phyloP scores from a whole-genome alignment of 2,888 invertebrate genomes.

The Tinea trinotella region DNA sequence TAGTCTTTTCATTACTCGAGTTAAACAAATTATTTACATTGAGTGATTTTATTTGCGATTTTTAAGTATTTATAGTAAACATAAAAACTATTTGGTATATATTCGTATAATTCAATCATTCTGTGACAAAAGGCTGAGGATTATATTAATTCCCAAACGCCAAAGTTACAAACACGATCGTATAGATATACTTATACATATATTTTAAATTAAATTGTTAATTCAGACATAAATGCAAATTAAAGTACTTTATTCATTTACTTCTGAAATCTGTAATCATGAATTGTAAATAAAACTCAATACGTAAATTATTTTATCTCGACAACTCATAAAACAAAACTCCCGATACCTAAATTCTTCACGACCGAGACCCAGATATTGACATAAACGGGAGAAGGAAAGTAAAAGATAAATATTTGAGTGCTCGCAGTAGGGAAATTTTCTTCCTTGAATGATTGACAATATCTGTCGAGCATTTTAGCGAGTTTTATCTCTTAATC shows the following conservation, averaged over 20 bases:
- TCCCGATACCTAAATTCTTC: conserved; percentile 39
- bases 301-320: conserved; percentile 12
- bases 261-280: background rate
- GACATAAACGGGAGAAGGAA: conserved; percentile 28
- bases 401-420: conserved; percentile 44
- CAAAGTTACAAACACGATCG: no score
- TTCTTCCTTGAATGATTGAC: conserved; percentile 43
- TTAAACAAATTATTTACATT: background rate
- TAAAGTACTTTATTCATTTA: background rate
- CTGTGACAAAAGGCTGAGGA: background rate
- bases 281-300: conserved; percentile 7
- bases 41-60: background rate
- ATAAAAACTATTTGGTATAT: conserved; percentile 12
- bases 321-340: conserved; percentile 39
- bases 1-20: conserved; percentile 24
- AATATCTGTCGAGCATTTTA: conserved; percentile 37
- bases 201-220: background rate
- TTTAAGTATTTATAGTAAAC: conserved; percentile 9
- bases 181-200: background rate
- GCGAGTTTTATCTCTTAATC: conserved; percentile 33
- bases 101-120: background rate
- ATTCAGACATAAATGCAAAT: background rate
- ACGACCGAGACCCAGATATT: conserved; percentile 41
- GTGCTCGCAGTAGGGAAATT: conserved; percentile 43
- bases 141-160: background rate